These are phyloP conservation scores for Caerostris extrusa DNA, from an alignment of 1,140 invertebrate genomes.

Conservation along the genomic window DNA sequence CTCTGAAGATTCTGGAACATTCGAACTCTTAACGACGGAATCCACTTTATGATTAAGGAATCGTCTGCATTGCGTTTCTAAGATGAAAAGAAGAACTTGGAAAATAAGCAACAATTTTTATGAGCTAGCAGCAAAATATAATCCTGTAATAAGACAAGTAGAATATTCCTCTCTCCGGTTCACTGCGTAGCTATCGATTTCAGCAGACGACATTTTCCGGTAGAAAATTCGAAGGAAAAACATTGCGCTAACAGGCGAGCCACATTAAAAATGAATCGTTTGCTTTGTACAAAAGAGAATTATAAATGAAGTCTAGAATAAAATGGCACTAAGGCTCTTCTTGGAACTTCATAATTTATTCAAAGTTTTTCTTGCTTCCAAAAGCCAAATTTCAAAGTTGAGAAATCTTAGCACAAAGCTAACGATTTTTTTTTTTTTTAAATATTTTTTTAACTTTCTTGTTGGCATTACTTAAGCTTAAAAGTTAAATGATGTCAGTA, in stretches of 20 bases:
- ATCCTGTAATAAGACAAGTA: constrained; percentile 32
- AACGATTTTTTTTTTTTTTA: not conserved
- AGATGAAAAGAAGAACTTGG: not conserved
- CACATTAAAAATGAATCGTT: constrained; percentile 68
- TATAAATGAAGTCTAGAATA: constrained; percentile 53
- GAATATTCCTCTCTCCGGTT: not conserved
- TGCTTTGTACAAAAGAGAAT: constrained; percentile 68
- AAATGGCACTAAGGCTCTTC: not conserved
- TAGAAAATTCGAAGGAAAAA: constrained; percentile 42
- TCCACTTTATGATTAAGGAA: constrained; percentile 1
- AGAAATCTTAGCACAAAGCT: constrained; percentile 27
- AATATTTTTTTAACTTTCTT: constrained; percentile 10
- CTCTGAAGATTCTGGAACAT: not conserved
- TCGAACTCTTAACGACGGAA: not conserved
- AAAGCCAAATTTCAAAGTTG: constrained; percentile 55
- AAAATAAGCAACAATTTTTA: constrained; percentile 37
- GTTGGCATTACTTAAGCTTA: constrained; percentile 58
- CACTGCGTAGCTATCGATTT: constrained; percentile 29
- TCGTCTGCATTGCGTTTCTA: not conserved
- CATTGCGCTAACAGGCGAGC: constrained; percentile 57
- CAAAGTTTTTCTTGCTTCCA: constrained; percentile 55
- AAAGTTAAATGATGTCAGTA: constrained; percentile 58
- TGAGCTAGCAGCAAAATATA: not conserved
- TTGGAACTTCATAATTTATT: constrained; percentile 66
- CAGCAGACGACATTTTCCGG: constrained; percentile 48